Base-by-base conservation (phyloP, 2,797 vertebrate genomes). In the Chaetophractus vellerosus region DNA sequence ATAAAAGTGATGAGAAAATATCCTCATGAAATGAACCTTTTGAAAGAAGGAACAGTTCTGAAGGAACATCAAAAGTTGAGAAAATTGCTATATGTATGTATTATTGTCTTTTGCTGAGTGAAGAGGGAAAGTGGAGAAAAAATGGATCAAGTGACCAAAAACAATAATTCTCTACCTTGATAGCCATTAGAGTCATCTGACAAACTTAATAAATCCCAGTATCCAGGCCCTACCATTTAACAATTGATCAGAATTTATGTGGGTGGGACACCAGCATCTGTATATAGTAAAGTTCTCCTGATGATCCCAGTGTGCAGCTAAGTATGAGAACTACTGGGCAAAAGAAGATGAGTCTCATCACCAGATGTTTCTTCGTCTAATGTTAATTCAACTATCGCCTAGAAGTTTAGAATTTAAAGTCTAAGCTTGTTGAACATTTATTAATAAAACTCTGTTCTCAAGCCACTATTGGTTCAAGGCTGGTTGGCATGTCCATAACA, bases 41-140 rank as follows among this genome's bases (percentile, higher is more conserved):
- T 76, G 55, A 90, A 59, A 82, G 75, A 89, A 92, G 48, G 11
- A 91, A 48, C 0, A 6, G 23, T 83, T 89, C 18, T 80, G 36
- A 90, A 91, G 45, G 41, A 72, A 78, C 78, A 85, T 90, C 28
- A 38, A 81, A 80, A 90, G 33, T 18, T 50, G n/a, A 86, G 68
- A 81, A 52, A 45, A 80, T 8, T 50, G 31, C 28, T 57, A 55
- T 18, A 6, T 33, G 9, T 71, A 18, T 76, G 0, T 63, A 23
- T 0, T 36, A 3, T 82, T 79, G 24, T 38, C 21, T 86, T 76
- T 75, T n/a, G 45, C 9, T 83, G 50, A 89, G 11, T 12, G 38
- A 55, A 90, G 45, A 28, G 26, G 50, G 28, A 12, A 82, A 91
- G 50, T 79, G n/a, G 26, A 10, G 48, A 72, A 36, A 14, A 63